Evolutionary conservation across 2,113 vertebrate genomes (phyloP).

Genomic region (Excalfactoria chinensis): DNA sequence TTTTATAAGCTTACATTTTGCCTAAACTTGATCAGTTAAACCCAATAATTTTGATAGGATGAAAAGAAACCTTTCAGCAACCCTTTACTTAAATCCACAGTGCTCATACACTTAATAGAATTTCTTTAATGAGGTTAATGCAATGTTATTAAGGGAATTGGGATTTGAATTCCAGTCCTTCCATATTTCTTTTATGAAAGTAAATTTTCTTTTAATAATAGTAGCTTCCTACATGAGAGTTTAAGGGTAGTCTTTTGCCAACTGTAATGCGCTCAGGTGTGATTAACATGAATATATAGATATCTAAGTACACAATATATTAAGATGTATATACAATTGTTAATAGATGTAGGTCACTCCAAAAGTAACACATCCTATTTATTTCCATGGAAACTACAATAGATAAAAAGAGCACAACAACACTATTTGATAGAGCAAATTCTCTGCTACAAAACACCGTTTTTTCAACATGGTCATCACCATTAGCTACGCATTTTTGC

Average conservation of each 20-base stretch:
- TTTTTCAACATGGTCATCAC: background rate
- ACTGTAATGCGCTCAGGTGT: background rate
- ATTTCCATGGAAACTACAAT: background rate
- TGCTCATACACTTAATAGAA: background rate
- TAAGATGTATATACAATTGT: accelerated
- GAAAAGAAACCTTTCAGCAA: background rate
- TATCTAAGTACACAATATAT: background rate
- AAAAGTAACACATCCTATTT: background rate
- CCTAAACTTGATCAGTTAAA: background rate
- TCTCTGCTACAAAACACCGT: background rate
- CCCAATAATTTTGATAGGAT: background rate
- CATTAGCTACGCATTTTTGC: background rate
- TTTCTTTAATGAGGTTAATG: background rate
- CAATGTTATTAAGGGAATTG: background rate
- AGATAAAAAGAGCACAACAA: background rate
- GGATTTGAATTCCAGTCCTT: background rate
- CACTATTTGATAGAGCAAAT: background rate
- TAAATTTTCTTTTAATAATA: background rate
- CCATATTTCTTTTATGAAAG: background rate
- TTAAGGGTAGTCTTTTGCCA: background rate
- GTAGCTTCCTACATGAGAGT: background rate
- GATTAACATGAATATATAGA: background rate
- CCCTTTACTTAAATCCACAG: background rate
- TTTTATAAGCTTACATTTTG: background rate
- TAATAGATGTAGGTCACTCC: background rate